phyloP scores from a whole-genome alignment of 2,113 vertebrate genomes.

The Gymnocephalus cernua region DNA sequence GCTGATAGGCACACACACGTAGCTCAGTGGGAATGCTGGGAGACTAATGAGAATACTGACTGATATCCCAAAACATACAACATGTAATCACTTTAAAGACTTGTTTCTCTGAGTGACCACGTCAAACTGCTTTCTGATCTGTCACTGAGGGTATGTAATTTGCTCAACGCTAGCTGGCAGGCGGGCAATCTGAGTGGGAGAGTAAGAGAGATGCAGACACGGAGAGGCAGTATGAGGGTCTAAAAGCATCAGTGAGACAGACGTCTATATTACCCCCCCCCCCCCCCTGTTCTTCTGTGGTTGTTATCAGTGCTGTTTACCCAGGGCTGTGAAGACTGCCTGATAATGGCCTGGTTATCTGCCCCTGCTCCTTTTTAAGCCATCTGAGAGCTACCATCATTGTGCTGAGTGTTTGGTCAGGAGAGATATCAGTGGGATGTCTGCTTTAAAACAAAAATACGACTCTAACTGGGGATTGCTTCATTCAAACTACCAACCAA shows the following conservation, averaged over 20 bases:
- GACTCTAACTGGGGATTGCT: slow-evolving; percentile 54
- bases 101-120: slow-evolving; percentile 56
- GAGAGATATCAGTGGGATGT: slow-evolving; percentile 76
- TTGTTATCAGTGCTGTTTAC: slow-evolving; percentile 81
- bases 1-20: slow-evolving; percentile 71
- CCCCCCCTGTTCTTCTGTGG: slow-evolving; percentile 44
- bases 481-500: slow-evolving; percentile 29
- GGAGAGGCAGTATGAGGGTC: slow-evolving; percentile 40
- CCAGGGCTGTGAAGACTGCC: slow-evolving; percentile 77
- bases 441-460: slow-evolving; percentile 77
- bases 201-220: slow-evolving; percentile 38
- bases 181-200: slow-evolving; percentile 71
- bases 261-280: slow-evolving; percentile 52
- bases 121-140: slow-evolving; percentile 71
- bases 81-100: slow-evolving; percentile 78
- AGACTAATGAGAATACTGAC: slow-evolving; percentile 73
- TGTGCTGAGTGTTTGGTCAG: slow-evolving; percentile 82
- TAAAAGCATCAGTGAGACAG: slow-evolving; percentile 74
- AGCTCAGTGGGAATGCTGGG: slow-evolving; percentile 59
- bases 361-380: slow-evolving; percentile 75
- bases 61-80: slow-evolving; percentile 72
- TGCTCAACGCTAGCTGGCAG: slow-evolving; percentile 46
- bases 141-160: slow-evolving; percentile 68
- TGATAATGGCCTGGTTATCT: slow-evolving; percentile 77
- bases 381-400: slow-evolving; percentile 77